Base-by-base conservation (phyloP, 2,113 vertebrate species). In the Campylorhamphus procurvoides region DNA sequence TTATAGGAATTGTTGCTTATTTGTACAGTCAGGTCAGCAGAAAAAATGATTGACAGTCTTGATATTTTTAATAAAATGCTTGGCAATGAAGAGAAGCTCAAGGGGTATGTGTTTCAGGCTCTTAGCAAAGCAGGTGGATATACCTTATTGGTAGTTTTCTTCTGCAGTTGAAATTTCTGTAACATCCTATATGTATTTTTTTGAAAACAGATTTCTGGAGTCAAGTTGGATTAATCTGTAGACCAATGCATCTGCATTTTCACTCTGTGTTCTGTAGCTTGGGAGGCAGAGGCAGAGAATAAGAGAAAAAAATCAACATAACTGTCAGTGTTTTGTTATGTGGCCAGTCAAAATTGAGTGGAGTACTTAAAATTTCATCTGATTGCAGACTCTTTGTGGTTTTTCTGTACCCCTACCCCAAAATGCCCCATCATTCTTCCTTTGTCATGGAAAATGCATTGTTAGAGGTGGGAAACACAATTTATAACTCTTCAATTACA, bases 21-120 rank as follows among this genome's bases (percentile, higher is more conserved):
- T 93, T 87, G 37, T 90, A 7, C 42, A 35, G 52, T 89, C 78
- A 83, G 64, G 83, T 95, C 88, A 87, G 60, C 76, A 84, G 60
- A 83, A 94, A 78, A 94, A 81, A n/a, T 35, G 6, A 81, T 77
- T 76, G 75, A 23, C 27, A 42, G 56, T 72, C 35, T 60, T 74
- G 50, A 33, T 85, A 52, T 84, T 94, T 94, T 81, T 75, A 56
- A 71, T 82, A 37, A 74, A 84, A 85, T 83, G 53, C 27, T 18
- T 90, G 58, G 40, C 71, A 82, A 10, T 50, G 46, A 73, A 50
- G 66, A 56, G 19, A 46, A 46, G 33, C 29, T 88, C 16, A n/a
- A 31, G 44, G 27, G 16, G 5, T 69, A 2, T 39, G 35, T 40
- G 44, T 92, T 93, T 84, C 60, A 68, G 88, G 56, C 56, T 84